These are phyloP conservation scores for Pseudoatta argentina DNA, from an alignment of 1,140 invertebrate species.

Conservation along the genomic window DNA sequence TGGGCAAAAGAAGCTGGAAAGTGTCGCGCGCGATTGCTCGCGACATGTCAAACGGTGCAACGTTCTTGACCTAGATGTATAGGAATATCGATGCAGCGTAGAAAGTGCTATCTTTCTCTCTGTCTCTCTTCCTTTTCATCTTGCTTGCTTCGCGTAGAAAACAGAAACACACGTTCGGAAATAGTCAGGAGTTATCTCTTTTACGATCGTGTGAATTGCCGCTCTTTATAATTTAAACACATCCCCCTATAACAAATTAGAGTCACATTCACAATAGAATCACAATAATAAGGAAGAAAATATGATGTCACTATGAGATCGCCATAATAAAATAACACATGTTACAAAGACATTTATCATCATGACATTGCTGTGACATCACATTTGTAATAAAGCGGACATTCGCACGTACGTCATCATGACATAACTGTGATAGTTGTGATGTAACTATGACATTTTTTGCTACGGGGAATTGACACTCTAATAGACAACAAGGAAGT, in stretches of 20 bases:
- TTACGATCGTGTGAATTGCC: not conserved
- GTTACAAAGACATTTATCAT: too few relatives aligned
- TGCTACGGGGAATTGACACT: too few relatives aligned
- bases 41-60: conserved; percentile 65
- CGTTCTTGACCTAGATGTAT: conserved; percentile 84
- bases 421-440: too few relatives aligned
- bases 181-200: not conserved
- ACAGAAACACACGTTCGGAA: conserved; percentile 29
- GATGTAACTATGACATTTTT: too few relatives aligned
- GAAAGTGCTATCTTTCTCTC: conserved; percentile 39
- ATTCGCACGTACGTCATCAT: too few relatives aligned
- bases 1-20: not conserved
- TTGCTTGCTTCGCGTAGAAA: conserved; percentile 1
- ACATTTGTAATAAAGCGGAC: too few relatives aligned
- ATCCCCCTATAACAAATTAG: not conserved
- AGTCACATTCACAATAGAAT: too few relatives aligned
- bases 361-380: too few relatives aligned
- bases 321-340: too few relatives aligned
- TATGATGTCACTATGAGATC: too few relatives aligned
- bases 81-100: conserved; percentile 62
- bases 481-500: not conserved
- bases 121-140: not conserved
- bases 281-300: too few relatives aligned
- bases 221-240: not conserved
- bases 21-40: conserved; percentile 30